Percentiles rank a stretch among this genome's conserved stretches.
phyloP scores from a whole-genome alignment of 1,140 invertebrate species.

The Tribolium castaneum region DNA sequence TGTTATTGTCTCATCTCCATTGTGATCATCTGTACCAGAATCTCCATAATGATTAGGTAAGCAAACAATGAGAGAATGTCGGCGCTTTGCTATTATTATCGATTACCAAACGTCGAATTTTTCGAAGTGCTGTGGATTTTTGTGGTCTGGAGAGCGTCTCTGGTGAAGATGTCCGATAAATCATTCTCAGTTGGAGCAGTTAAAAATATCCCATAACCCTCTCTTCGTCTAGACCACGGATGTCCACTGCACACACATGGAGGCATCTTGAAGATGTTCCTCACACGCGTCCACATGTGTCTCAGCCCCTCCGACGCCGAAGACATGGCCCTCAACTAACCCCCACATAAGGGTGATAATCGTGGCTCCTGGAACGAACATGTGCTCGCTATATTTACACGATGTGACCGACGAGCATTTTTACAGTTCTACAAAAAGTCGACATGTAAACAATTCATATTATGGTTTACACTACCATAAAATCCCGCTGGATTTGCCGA shows the following conservation, averaged over 20 bases:
- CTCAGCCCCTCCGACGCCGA: constrained; percentile 47
- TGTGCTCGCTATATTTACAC: constrained; percentile 59
- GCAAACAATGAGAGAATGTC: neutral
- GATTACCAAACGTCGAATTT: neutral
- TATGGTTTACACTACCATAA: constrained; percentile 51
- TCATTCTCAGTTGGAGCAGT: constrained; percentile 24
- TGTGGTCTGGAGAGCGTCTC: neutral
- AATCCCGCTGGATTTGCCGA: constrained; percentile 28
- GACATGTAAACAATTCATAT: constrained; percentile 57
- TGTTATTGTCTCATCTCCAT: neutral
- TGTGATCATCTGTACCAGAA: neutral
- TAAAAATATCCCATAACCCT: constrained; percentile 60
- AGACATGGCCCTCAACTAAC: constrained; percentile 5
- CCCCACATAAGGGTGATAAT: constrained; percentile 37
- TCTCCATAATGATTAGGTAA: neutral
- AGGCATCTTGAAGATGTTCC: constrained; percentile 60
- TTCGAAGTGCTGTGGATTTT: neutral
- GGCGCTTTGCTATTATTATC: constrained; percentile 9
- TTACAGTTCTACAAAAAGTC: constrained; percentile 58
- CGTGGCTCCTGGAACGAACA: constrained; percentile 46
- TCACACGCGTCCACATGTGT: constrained; percentile 60
- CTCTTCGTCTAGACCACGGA: constrained; percentile 53
- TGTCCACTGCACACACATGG: constrained; percentile 58
- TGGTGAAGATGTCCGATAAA: constrained; percentile 36
- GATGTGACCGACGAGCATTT: constrained; percentile 55